A percentile compares a stretch with the other conserved stretches of the same genome.
Evolutionary conservation across 2,888 invertebrate species (phyloP).

Genomic region (Pilophorus perplexus): DNA sequence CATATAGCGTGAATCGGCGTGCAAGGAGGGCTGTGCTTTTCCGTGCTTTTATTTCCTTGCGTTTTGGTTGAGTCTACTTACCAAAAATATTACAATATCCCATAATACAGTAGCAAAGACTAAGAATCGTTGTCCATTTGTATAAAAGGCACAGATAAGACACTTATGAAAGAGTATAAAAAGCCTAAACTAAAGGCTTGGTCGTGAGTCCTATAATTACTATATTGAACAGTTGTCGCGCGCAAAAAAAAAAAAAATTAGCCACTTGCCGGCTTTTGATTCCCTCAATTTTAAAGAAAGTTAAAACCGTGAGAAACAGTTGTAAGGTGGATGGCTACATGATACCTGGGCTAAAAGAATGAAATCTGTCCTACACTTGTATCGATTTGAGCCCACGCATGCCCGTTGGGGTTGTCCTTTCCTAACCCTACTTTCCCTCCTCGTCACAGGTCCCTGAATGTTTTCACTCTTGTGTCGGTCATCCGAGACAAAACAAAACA

Average conservation of each 20-base stretch:
- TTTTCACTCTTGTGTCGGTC: no score
- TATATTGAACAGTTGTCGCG: neutral
- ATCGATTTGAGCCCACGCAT: no score
- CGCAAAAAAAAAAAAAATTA: conserved; percentile 10
- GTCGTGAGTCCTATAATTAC: conserved; percentile 4
- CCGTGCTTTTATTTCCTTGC: conserved; percentile 37
- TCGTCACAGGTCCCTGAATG: no score
- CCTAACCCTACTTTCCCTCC: no score
- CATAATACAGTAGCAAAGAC: conserved; percentile 34
- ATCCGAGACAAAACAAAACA: no score
- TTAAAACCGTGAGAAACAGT: conserved; percentile 26
- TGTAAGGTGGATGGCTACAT: conserved; percentile 33
- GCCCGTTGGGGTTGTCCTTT: no score
- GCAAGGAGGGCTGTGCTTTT: conserved; percentile 40
- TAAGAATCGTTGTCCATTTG: conserved; percentile 40
- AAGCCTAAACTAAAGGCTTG: conserved; percentile 1
- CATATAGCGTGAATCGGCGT: conserved; percentile 33
- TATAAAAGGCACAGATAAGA: conserved; percentile 40
- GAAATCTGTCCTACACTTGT: no score
- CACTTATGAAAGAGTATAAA: conserved; percentile 27
- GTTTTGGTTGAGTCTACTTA: conserved; percentile 28
- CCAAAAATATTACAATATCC: conserved; percentile 41
- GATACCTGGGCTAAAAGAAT: conserved; percentile 32
- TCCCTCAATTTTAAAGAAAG: conserved; percentile 23
- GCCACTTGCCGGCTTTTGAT: conserved; percentile 26